Conservation (phyloP, 2,888 invertebrate genomes). For the Charanyca ferruginea region DNA sequence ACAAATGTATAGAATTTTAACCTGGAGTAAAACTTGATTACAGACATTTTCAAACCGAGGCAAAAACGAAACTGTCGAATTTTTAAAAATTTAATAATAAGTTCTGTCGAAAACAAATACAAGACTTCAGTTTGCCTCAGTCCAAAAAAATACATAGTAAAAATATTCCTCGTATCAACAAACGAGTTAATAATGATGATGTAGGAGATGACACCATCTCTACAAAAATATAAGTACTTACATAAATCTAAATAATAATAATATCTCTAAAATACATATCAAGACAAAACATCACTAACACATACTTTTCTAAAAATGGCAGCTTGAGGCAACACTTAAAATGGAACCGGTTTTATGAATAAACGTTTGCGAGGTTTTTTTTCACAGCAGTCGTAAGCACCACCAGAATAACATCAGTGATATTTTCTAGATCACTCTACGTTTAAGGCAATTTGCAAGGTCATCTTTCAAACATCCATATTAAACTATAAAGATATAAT, state of each 20-base stretch:
- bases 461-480: not conserved
- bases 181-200: not conserved
- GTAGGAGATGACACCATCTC: not conserved
- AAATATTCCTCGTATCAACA: not conserved
- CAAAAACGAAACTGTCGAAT: not conserved
- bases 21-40: constrained; percentile 1
- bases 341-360: constrained; percentile 25
- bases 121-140: not conserved
- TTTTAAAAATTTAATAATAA: too few species aligned
- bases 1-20: not conserved
- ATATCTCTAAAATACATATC: not conserved
- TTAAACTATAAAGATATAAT: not conserved
- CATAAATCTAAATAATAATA: constrained; percentile 3
- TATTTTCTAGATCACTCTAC: constrained; percentile 4
- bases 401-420: not conserved
- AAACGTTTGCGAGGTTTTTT: not conserved
- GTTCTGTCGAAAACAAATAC: not conserved
- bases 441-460: not conserved
- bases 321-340: constrained; percentile 22
- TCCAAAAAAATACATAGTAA: constrained; percentile 13
- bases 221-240: not conserved
- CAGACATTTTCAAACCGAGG: constrained; percentile 7
- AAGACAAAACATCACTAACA: constrained; percentile 1
- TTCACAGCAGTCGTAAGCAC: not conserved
- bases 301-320: constrained; percentile 2